Evolutionary conservation across 2,888 invertebrate species (phyloP).

Genomic region (Pseudococcus jackbeardsleyi): DNA sequence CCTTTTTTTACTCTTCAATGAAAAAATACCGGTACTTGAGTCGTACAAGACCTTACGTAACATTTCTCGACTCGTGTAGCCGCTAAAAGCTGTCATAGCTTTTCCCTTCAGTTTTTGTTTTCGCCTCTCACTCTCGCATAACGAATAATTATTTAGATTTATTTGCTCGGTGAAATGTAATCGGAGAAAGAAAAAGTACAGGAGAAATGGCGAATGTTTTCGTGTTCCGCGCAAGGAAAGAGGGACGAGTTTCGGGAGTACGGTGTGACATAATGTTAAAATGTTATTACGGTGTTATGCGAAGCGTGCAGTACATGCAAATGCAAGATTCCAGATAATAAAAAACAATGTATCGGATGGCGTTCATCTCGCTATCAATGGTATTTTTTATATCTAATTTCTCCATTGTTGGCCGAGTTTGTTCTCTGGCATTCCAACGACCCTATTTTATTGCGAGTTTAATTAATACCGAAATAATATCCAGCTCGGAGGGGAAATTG

Average conservation of each 20-base stretch:
- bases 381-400: background rate
- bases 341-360: slow-evolving; percentile 46
- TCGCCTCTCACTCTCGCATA: background rate
- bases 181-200: background rate
- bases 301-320: slow-evolving; percentile 40
- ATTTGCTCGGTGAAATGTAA: slow-evolving; percentile 29
- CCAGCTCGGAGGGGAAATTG: too few species aligned
- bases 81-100: background rate
- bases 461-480: background rate
- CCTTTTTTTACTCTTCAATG: slow-evolving; percentile 31
- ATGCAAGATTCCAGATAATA: slow-evolving; percentile 41
- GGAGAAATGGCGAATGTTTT: background rate
- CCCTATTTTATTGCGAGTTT: background rate
- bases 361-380: slow-evolving; percentile 14
- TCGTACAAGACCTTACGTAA: slow-evolving; percentile 29
- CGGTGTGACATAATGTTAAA: slow-evolving; percentile 43
- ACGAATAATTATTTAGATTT: slow-evolving; percentile 18
- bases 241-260: background rate
- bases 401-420: slow-evolving; percentile 1
- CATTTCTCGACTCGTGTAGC: slow-evolving; percentile 5
- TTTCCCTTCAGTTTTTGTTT: slow-evolving; percentile 20
- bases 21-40: background rate
- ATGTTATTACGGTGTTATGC: slow-evolving; percentile 33
- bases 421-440: background rate
- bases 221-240: background rate